Base-by-base conservation (phyloP, 2,113 vertebrate species). In the Pedetes capensis region DNA sequence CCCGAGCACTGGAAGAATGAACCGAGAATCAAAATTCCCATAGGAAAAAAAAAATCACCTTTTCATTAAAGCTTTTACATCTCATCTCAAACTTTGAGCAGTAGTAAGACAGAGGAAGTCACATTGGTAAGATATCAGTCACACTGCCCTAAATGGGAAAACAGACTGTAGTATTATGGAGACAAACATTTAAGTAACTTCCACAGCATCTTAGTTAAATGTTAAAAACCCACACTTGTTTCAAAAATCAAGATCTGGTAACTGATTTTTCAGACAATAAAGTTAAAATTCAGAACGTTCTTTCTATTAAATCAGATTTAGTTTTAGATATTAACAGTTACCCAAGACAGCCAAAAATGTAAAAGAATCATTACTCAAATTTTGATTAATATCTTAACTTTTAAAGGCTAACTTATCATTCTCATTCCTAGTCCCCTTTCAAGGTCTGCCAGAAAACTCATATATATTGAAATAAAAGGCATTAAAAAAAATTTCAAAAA, bases 1-100 rank as follows among this genome's bases (percentile, higher is more conserved):
- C 97, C 0, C 98, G 98, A 14, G 98, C 98, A 81, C 99, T 99
- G 91, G 68, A 97, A 97, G 90, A 89, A 96, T 55, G 6, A 97
- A 82, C 76, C 25, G 39, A 61, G n/a, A 69, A 89, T 75, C 57
- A 82, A 55, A 16, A 57, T 75, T 55, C 72, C 68, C 80, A 75
- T 2, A 59, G 75, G 34, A 49, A 44, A 86, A 47, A 39, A 0
- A 2, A 13, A n/a, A n/a, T n/a, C 17, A 32, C 42, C 25, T 63
- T 10, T 22, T 80, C 25, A 39, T 6, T 76, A 32, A n/a, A 51
- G 34, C 27, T 9, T 44, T 23, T 5, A 63, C 22, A 29, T 37
- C 25, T 44, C 6, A 16, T 25, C 71, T 82, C 53, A 37, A 68
- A 61, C 63, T 27, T n/a, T 13, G 34, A 76, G 10, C 37, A n/a